These are phyloP conservation scores for Mimas tiliae DNA, from an alignment of 2,888 invertebrate species.

Conservation along the genomic window DNA sequence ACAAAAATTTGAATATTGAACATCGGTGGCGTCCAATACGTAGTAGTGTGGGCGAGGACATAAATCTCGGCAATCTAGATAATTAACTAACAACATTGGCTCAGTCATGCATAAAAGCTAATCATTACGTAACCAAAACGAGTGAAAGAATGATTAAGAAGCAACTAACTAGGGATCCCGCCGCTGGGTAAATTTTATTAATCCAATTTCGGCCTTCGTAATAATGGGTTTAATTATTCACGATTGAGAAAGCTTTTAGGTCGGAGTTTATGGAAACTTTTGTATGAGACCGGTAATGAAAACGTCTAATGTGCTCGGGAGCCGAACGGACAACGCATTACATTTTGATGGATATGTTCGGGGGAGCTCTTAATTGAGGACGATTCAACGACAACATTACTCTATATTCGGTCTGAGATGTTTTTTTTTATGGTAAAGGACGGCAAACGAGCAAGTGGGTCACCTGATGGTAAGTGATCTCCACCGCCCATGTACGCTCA, in stretches of 20 bases:
- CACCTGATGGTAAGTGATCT: no score
- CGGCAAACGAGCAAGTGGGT: no score
- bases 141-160: conserved; percentile 41
- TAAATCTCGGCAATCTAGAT: not conserved
- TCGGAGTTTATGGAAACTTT: conserved; percentile 62
- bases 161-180: conserved; percentile 44
- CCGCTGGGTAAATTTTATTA: conserved; percentile 61
- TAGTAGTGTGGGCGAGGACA: no score
- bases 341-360: conserved; percentile 48
- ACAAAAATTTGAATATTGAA: no score
- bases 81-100: conserved; percentile 14
- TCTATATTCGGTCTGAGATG: not conserved
- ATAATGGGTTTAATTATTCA: conserved; percentile 78
- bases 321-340: conserved; percentile 24
- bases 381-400: conserved; percentile 29
- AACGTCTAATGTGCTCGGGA: conserved; percentile 54
- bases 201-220: conserved; percentile 66
- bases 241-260: conserved; percentile 70
- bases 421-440: no score
- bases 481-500: no score
- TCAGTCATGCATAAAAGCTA: conserved; percentile 10
- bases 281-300: conserved; percentile 66
- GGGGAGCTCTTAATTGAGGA: conserved; percentile 48
- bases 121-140: conserved; percentile 5
- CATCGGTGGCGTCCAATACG: no score